Conservation (phyloP, 2,888 invertebrate genomes). For the Heliconius ethilla region DNA sequence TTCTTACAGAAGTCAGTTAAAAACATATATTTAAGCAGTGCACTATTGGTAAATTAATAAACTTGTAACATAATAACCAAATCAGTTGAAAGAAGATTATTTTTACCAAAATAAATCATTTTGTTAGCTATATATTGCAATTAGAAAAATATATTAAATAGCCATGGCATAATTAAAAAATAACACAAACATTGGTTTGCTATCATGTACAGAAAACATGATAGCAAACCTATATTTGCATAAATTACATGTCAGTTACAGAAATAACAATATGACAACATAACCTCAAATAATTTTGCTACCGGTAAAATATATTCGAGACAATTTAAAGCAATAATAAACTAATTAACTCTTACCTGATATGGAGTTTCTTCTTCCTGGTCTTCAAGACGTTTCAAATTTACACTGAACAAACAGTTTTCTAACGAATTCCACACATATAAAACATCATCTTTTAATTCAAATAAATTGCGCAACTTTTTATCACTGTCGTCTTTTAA, state of each 20-base stretch:
- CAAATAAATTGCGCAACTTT: constrained; percentile 84
- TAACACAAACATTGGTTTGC: neutral
- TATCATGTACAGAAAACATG: neutral
- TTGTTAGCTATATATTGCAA: neutral
- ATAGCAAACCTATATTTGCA: neutral
- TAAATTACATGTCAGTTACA: constrained; percentile 15
- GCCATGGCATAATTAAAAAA: neutral
- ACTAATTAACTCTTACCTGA: constrained; percentile 76
- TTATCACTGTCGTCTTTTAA: constrained; percentile 76
- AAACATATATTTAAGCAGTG: neutral
- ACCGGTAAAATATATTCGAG: constrained; percentile 18
- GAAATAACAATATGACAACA: constrained; percentile 49
- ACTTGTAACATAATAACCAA: neutral
- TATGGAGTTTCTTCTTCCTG: constrained; percentile 78
- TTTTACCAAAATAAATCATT: neutral
- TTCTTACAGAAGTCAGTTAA: neutral
- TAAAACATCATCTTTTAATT: constrained; percentile 85
- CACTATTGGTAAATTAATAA: neutral
- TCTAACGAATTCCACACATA: constrained; percentile 86
- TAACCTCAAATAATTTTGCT: constrained; percentile 55
- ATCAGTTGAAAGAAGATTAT: neutral
- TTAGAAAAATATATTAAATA: neutral
- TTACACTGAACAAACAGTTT: constrained; percentile 84
- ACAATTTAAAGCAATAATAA: constrained; percentile 17
- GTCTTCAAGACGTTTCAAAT: constrained; percentile 78